Evolutionary conservation across 2,113 vertebrate species (phyloP).

Genomic region (Mus pahari): DNA sequence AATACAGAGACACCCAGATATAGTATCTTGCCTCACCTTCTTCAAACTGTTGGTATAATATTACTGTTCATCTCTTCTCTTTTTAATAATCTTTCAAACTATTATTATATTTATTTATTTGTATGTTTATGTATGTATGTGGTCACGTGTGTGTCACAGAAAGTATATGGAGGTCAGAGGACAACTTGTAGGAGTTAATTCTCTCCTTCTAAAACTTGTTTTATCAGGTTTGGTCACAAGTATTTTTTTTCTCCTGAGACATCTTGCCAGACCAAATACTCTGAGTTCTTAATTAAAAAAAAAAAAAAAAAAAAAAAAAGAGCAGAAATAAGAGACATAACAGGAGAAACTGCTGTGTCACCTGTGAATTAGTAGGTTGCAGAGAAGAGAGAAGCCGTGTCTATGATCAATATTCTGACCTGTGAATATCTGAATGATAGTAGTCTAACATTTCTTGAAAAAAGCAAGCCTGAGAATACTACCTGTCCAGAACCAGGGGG

Average conservation of each 20-base stretch:
- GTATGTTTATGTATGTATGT: background rate
- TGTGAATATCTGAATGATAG: too few species aligned
- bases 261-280: background rate
- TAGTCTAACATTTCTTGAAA: too few species aligned
- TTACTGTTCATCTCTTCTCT: background rate
- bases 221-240: background rate
- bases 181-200: background rate
- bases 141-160: background rate
- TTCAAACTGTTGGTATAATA: background rate
- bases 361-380: too few species aligned
- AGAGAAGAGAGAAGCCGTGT: too few species aligned
- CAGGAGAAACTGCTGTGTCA: too few species aligned
- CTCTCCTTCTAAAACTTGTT: background rate
- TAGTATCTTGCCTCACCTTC: background rate
- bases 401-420: too few species aligned
- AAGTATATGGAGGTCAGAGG: background rate
- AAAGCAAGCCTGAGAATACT: too few species aligned
- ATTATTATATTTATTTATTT: background rate
- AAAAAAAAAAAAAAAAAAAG: too few species aligned
- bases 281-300: too few species aligned
- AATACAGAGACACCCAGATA: background rate
- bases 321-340: too few species aligned
- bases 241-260: background rate
- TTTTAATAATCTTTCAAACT: background rate
- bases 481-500: too few species aligned